Base-by-base conservation (phyloP, 2,113 vertebrate genomes). In the Gobiocypris rarus region DNA sequence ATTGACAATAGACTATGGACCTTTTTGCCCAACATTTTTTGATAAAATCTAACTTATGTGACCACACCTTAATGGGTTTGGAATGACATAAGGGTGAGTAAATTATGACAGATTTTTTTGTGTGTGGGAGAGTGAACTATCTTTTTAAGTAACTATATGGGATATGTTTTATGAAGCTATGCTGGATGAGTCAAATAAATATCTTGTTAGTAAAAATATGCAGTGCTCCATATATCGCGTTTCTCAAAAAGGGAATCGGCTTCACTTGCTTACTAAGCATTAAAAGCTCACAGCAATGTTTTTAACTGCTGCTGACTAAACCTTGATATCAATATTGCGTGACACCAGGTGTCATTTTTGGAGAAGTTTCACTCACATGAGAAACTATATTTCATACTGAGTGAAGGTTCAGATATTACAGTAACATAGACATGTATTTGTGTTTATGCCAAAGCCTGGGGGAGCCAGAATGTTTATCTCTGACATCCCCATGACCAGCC, bases 341-440 rank as follows among this genome's bases (percentile, higher is more conserved):
- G 69, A 43, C 38, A 83, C 50, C 87, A 88, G 82, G 75, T 88
- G 82, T 85, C 58, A 54, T 80, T 85, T 88, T 86, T 83, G 61
- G 61, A 80, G 31, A 84, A 85, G 87, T 86, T 86, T 88, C 83
- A 63, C 87, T 88, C 85, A 86, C 70, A 85, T 80, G 83, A 89
- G 84, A 74, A 87, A 87, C 89, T 88, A 83, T 85, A 38, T 89
- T 83, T 84, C 31, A 90, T 41, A 86, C 31, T 84, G 89, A 86
- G 88, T 88, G 87, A 54, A 81, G 59, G 87, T 13, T 5, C 74
- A 84, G 54, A 85, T 84, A 67, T 89, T 86, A 87, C 71, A 83
- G 88, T 84, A 82, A 67, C 75, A 83, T 3, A 54, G 41, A 58
- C 19, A 58, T 81, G 61, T 79, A n/a, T n/a, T 61, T 63, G 73